Evolutionary conservation across 1,140 invertebrate species (phyloP), one percentile per base, ranked within the genome.

Genomic region (Zaprionus gabonicus): DNA sequence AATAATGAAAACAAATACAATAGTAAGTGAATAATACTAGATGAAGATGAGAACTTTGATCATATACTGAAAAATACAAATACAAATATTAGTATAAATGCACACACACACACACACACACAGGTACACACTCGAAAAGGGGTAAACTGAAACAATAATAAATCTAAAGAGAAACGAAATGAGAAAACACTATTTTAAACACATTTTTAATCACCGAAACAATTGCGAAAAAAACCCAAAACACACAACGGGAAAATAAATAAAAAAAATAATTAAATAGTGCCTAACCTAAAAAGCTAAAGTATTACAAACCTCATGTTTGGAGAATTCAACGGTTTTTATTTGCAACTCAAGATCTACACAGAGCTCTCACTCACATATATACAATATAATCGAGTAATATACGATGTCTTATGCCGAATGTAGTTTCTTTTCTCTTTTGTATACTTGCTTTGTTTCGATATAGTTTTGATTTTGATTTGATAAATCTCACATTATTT

Each of bases 231-330:
- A 27, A 46, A 17, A 9, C 15, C 41, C 5, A 46, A 46, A n/a
- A 46, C 7, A 46, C n/a, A 46, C 17, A 38, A 56, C 25, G 34
- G 51, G 3, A 34, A 56, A 62, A 63, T 34, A 12, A 38, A 49
- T 20, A 58, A 38, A 64, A 64, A 64, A 41, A 36, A 4, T 34
- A 66, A 20, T 67, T 63, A 80, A 85, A 88, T 84, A 84, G 85
- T 88, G 85, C 81, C 85, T 88, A 88, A 82, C 78, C 41, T 38
- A 10, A 71, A 68, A 87, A 86, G 76, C 64, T 23, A 86, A 80
- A 86, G 80, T 80, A 79, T 73, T 76, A 81, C 27, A 71, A 58
- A 65, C n/a, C 41, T 23, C 36, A 69, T 60, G 36, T 17, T 51
- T 41, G 63, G 31, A 36, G 65, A 63, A 59, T 59, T 46, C 36